phyloP scores from a whole-genome alignment of 2,113 vertebrate species.

The Engystomops pustulosus region DNA sequence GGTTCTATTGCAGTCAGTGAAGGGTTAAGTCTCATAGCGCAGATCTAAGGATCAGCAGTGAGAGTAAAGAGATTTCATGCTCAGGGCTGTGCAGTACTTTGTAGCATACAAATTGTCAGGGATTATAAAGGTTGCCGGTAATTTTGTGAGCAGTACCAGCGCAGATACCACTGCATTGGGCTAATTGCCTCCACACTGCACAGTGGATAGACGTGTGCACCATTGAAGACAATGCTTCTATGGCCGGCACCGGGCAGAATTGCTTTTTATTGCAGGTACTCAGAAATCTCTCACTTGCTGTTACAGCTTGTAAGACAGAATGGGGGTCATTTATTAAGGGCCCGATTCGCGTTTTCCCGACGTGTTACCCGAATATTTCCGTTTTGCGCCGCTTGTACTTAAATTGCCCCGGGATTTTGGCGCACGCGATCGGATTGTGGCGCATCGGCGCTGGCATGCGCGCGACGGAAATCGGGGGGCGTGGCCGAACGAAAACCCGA shows the following conservation, averaged over 20 bases:
- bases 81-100: slow-evolving; percentile 60
- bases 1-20: not conserved
- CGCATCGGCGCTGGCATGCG: no score
- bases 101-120: slow-evolving; percentile 76
- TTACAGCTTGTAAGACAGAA: no score
- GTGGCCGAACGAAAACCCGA: no score
- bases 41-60: slow-evolving; percentile 36
- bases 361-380: no score
- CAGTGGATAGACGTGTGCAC: not conserved
- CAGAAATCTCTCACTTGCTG: not conserved
- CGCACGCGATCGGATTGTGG: no score
- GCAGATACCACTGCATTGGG: not conserved
- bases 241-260: not conserved
- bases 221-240: not conserved
- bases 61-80: slow-evolving; percentile 42
- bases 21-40: slow-evolving; percentile 38
- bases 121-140: slow-evolving; percentile 72
- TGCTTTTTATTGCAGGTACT: not conserved
- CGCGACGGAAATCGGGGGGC: no score
- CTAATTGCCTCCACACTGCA: not conserved
- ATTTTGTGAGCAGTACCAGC: slow-evolving; percentile 58
- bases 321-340: no score
- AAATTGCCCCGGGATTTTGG: no score
- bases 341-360: no score
- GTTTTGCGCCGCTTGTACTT: no score